Percentiles rank a stretch among this genome's conserved stretches.
Evolutionary conservation across 2,113 vertebrate species (phyloP).

Genomic region (Camelus bactrianus): DNA sequence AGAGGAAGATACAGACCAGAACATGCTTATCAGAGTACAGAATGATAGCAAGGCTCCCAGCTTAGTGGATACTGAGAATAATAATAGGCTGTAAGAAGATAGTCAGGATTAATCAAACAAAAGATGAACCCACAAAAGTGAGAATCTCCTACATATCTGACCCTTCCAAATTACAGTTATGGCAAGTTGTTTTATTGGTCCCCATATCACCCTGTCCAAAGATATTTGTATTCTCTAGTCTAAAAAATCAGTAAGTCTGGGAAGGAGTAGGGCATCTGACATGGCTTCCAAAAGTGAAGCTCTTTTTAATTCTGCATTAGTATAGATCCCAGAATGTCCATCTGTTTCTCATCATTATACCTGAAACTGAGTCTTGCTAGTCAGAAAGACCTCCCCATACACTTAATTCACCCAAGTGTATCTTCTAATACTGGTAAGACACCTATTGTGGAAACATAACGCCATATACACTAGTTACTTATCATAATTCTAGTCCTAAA

Average conservation of each 20-base stretch:
- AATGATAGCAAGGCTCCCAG: not conserved
- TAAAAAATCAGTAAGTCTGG: not conserved
- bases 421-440: not conserved
- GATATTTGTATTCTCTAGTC: not conserved
- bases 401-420: not conserved
- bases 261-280: not conserved
- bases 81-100: not conserved
- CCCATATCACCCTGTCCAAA: not conserved
- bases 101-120: not conserved
- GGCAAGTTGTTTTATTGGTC: not conserved
- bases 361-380: not conserved
- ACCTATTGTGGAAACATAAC: not conserved
- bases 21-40: not conserved
- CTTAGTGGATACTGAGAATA: not conserved
- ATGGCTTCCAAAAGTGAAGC: not conserved
- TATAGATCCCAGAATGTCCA: not conserved
- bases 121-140: not conserved
- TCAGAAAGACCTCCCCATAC: not conserved
- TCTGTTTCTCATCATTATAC: not conserved
- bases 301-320: not conserved
- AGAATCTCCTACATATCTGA: not conserved
- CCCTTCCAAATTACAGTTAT: not conserved
- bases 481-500: not conserved
- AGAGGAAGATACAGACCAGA: not conserved
- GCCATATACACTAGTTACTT: not conserved